Evolutionary conservation across 1,140 invertebrate genomes (phyloP), one percentile per base, ranked within the genome.

Genomic region (Ceratosolen fusciceps): DNA sequence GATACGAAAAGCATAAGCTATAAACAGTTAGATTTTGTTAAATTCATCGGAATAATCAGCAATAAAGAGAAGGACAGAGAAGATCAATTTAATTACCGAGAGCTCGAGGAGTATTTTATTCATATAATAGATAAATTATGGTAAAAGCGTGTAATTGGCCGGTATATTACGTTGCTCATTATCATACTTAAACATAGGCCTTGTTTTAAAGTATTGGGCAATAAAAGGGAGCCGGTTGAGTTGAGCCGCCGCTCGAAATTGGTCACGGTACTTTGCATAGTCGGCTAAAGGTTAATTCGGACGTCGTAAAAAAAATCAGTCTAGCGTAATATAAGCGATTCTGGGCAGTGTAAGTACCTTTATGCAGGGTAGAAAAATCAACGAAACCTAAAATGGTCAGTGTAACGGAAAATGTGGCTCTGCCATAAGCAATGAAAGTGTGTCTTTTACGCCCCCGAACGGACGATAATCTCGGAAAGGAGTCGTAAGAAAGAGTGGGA

Each of bases 381-480:
- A 54, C 26, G 31, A 74, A 74, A 47, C 72, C 39, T 74, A 74
- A 62, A 74, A 43, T 26, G 34, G 56, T 73, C 52, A 37, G 12
- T 58, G 39, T 37, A 56, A 43, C 19, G 52, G 34, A 56, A 77
- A 77, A 77, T 68, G 31, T 52, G 68, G 52, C 49, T 34, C 7
- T 43, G 10, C 34, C 54, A 68, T 71, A 70, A 77, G 70, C 75
- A 77, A 77, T 58, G 16, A 21, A 29, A 73, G 52, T 74, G 73
- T 47, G 43, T 14, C 76, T 77, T 70, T 70, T 71, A 71, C 49
- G 21, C 39, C 43, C 10, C 34, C 24, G 1, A 9, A 1, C 26
- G 37, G 43, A 67, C 49, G 68, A 77, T 72, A 72, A 78, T 70
- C 52, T 78, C 34, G 1, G 12, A 75, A 34, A 52, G n/a, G 19